A percentile compares a stretch with the other conserved stretches of the same genome.
phyloP scores from a whole-genome alignment of 2,797 vertebrate genomes.

The Calcarius lapponicus region DNA sequence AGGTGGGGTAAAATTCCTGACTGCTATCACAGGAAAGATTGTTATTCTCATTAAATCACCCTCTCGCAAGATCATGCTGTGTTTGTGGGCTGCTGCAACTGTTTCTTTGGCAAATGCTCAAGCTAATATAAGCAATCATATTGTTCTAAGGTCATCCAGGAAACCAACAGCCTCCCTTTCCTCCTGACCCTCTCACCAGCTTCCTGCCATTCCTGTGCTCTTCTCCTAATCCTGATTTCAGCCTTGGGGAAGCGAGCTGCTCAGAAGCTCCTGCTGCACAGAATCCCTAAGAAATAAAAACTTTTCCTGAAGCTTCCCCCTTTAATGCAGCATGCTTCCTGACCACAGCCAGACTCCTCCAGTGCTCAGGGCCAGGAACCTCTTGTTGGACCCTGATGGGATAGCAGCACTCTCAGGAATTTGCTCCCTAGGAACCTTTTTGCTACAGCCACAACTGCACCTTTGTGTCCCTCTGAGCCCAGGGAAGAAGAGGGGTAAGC shows the following conservation, averaged over 20 bases:
- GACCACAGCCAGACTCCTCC: not conserved
- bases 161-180: constrained; percentile 36
- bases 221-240: not conserved
- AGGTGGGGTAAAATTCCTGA: not conserved
- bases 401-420: not conserved
- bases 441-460: not conserved
- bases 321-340: not conserved
- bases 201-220: constrained; percentile 3
- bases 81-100: not conserved
- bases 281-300: not conserved
- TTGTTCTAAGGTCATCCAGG: constrained; percentile 48
- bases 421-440: not conserved
- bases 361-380: accelerated
- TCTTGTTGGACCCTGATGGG: not conserved
- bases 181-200: constrained; percentile 14
- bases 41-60: constrained; percentile 5
- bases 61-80: not conserved
- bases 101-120: constrained; percentile 7
- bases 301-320: not conserved
- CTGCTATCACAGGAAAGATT: not conserved
- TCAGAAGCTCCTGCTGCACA: not conserved
- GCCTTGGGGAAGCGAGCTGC: not conserved
- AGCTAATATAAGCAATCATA: constrained; percentile 4
- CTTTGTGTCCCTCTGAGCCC: not conserved
- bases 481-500: not conserved